phyloP scores from a whole-genome alignment of 2,888 invertebrate genomes.

The Dasypolia templi region DNA sequence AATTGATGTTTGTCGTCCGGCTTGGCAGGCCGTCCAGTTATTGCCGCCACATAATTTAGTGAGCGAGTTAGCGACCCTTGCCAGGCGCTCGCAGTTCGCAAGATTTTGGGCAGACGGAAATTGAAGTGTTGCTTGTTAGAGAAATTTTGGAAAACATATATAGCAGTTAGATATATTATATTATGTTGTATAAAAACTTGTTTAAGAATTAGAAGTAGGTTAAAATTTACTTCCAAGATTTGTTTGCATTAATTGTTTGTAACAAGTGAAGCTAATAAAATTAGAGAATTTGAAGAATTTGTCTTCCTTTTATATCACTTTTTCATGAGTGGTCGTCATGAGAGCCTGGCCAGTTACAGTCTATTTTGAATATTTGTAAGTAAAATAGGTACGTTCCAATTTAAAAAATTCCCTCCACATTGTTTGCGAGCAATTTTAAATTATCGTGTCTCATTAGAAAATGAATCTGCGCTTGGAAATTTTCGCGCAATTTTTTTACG shows the following conservation, averaged over 20 bases:
- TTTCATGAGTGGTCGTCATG: background rate
- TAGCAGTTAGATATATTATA: background rate
- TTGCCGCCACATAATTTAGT: slow-evolving; percentile 22
- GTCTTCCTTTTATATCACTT: background rate
- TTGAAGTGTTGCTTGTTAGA: slow-evolving; percentile 17
- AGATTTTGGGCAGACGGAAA: slow-evolving; percentile 32
- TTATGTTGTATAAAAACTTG: background rate
- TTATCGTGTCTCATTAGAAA: too few species aligned
- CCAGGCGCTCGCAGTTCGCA: slow-evolving; percentile 9
- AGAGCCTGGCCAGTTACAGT: too few species aligned
- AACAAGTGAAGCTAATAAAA: background rate
- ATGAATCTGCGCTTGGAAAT: too few species aligned
- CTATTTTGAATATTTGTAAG: too few species aligned
- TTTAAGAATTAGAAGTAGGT: background rate
- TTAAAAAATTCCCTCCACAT: too few species aligned
- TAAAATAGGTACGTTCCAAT: too few species aligned
- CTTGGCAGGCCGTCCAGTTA: slow-evolving; percentile 33
- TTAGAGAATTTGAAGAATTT: too few species aligned
- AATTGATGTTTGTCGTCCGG: slow-evolving; percentile 16
- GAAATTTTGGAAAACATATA: background rate
- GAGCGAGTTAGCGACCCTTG: slow-evolving; percentile 2
- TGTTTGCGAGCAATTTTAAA: too few species aligned
- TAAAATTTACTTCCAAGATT: background rate
- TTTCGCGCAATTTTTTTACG: too few species aligned
- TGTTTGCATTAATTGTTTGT: background rate